Conservation (phyloP, 2,113 vertebrate genomes). For the Trogon melanurus region DNA sequence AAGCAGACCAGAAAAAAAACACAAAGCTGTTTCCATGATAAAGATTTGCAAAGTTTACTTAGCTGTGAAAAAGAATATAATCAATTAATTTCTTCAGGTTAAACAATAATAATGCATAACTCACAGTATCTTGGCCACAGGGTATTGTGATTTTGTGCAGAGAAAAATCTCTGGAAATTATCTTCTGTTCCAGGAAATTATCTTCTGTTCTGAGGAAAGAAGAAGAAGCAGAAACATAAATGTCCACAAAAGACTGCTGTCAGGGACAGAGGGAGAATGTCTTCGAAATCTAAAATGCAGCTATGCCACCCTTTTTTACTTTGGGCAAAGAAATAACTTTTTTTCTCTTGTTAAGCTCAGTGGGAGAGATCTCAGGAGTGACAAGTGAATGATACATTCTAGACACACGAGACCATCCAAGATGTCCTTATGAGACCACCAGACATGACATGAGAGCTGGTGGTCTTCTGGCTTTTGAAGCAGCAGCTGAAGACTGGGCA, state of each 20-base stretch:
- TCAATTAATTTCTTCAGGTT: background rate
- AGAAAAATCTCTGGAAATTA: background rate
- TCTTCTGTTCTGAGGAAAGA: background rate
- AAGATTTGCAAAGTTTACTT: background rate
- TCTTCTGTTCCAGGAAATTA: background rate
- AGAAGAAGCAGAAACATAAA: background rate
- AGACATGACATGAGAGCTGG: background rate
- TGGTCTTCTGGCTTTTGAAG: background rate
- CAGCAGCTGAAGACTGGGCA: background rate
- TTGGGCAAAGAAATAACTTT: background rate
- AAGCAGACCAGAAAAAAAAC: background rate
- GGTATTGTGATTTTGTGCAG: background rate
- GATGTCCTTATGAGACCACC: background rate
- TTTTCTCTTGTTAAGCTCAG: background rate
- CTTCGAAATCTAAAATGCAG: background rate
- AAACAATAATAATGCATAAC: background rate
- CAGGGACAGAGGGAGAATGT: background rate
- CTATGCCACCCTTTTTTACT: background rate
- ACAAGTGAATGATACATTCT: background rate
- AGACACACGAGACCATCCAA: background rate
- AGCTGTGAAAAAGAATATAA: background rate
- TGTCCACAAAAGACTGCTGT: background rate
- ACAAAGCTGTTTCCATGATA: background rate
- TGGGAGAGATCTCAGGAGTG: background rate
- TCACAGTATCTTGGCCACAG: rapidly evolving